These are phyloP conservation scores for Artibeus lituratus DNA, from an alignment of 2,797 vertebrate species.

Conservation along the genomic window DNA sequence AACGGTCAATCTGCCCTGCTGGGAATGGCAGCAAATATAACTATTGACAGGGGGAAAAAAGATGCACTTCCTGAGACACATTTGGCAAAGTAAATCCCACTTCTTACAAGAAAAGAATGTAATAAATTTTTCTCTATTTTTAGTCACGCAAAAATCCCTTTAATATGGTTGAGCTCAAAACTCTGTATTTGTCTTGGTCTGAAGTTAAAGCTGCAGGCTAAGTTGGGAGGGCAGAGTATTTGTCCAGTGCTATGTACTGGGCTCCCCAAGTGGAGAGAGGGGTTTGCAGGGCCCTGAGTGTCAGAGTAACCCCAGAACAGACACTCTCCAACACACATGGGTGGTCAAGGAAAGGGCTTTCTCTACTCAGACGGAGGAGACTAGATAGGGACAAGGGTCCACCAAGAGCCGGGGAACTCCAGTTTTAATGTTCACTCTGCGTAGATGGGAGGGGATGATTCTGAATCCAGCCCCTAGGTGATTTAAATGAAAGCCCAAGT, in stretches of 20 bases:
- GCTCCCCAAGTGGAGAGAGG: not conserved
- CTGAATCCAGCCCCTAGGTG: not conserved
- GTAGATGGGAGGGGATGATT: not conserved
- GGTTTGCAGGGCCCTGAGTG: not conserved
- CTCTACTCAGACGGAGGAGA: not conserved
- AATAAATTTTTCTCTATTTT: slow-evolving; percentile 76
- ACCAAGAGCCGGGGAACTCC: not conserved
- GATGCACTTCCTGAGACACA: slow-evolving; percentile 63
- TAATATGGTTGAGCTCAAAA: slow-evolving; percentile 65
- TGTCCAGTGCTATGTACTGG: not conserved
- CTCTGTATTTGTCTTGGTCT: slow-evolving; percentile 67
- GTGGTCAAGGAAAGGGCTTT: not conserved
- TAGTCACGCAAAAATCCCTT: slow-evolving; percentile 70
- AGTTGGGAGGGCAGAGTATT: slow-evolving; percentile 32
- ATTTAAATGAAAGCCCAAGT: not conserved
- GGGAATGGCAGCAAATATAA: slow-evolving; percentile 47
- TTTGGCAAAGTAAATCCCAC: slow-evolving; percentile 65
- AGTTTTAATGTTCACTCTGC: not conserved
- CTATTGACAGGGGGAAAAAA: slow-evolving; percentile 18
- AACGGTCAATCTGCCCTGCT: slow-evolving; percentile 42
- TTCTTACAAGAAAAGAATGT: slow-evolving; percentile 73
- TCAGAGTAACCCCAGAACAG: not conserved
- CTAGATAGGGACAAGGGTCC: not conserved
- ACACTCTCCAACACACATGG: not conserved
- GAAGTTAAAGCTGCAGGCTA: slow-evolving; percentile 23